Evolutionary conservation across 2,888 invertebrate species (phyloP).

Genomic region (Cerastis rubricosa): DNA sequence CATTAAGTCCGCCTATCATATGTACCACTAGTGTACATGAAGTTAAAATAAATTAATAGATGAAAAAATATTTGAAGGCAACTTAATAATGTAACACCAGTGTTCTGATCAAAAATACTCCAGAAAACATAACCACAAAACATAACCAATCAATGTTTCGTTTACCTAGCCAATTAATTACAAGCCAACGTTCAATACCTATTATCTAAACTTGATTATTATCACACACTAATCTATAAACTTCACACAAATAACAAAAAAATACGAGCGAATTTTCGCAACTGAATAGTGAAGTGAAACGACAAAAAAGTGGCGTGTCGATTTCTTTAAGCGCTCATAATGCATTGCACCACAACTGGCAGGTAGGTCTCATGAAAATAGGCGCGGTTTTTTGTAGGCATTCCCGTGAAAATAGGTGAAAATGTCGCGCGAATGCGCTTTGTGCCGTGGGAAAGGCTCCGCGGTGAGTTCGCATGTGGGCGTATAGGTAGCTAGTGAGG

Average conservation of each 20-base stretch:
- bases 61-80: too few relatives aligned
- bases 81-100: too few relatives aligned
- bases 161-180: neutral
- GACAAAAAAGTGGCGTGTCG: slow-evolving; percentile 74
- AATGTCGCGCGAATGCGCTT: slow-evolving; percentile 77
- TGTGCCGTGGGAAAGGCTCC: slow-evolving; percentile 83
- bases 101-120: neutral
- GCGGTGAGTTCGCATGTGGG: slow-evolving; percentile 72
- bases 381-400: slow-evolving; percentile 79
- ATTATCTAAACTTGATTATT: slow-evolving; percentile 48
- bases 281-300: slow-evolving; percentile 67
- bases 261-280: slow-evolving; percentile 61
- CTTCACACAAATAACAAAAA: slow-evolving; percentile 53
- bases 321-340: slow-evolving; percentile 77
- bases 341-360: slow-evolving; percentile 72
- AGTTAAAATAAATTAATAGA: too few relatives aligned
- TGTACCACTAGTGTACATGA: too few relatives aligned
- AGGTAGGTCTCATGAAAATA: slow-evolving; percentile 80
- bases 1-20: too few relatives aligned
- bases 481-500: slow-evolving; percentile 69
- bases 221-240: slow-evolving; percentile 55
- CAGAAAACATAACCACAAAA: neutral
- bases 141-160: neutral
- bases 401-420: slow-evolving; percentile 87
- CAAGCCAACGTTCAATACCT: slow-evolving; percentile 34